phyloP scores from a whole-genome alignment of 2,797 vertebrate species.

The Microctenopoma lineatum region DNA sequence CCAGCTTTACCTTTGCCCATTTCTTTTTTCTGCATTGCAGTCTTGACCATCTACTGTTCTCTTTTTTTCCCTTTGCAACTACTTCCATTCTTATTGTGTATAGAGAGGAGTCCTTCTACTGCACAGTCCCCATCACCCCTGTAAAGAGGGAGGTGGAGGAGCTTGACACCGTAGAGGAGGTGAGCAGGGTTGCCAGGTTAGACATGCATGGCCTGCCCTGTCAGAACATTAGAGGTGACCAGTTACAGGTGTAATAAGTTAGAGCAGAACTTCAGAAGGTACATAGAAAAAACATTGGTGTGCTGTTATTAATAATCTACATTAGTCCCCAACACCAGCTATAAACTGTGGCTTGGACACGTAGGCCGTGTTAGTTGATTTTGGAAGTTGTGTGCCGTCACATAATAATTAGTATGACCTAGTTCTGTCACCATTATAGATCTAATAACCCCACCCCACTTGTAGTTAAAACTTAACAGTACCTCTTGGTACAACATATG shows the following conservation, averaged over 20 bases:
- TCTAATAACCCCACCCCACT: slow-evolving; percentile 59
- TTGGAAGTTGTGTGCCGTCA: slow-evolving; percentile 12
- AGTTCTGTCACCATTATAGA: slow-evolving; percentile 64
- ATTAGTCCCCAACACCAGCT: slow-evolving; percentile 28
- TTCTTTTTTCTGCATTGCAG: slow-evolving; percentile 63
- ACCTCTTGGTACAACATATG: slow-evolving; percentile 3
- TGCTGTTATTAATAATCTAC: neutral
- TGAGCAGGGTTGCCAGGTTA: slow-evolving; percentile 83
- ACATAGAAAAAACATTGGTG: slow-evolving; percentile 23
- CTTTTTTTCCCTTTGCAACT: slow-evolving; percentile 62
- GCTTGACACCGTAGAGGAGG: slow-evolving; percentile 91
- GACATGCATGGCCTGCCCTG: slow-evolving; percentile 71
- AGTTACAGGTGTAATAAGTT: slow-evolving; percentile 40
- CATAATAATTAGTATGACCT: slow-evolving; percentile 34
- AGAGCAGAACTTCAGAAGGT: slow-evolving; percentile 26
- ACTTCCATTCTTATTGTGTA: slow-evolving; percentile 68
- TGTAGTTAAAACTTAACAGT: slow-evolving; percentile 68
- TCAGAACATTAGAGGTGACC: slow-evolving; percentile 45
- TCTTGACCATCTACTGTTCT: slow-evolving; percentile 71
- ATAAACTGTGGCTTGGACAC: slow-evolving; percentile 41
- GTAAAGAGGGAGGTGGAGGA: slow-evolving; percentile 91
- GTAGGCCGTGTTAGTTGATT: slow-evolving; percentile 35
- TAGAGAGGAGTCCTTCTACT: slow-evolving; percentile 94
- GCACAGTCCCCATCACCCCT: slow-evolving; percentile 93
- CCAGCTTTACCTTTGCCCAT: slow-evolving; percentile 56